Evolutionary conservation across 2,797 vertebrate genomes (phyloP).

Genomic region (Scleropages formosus): DNA sequence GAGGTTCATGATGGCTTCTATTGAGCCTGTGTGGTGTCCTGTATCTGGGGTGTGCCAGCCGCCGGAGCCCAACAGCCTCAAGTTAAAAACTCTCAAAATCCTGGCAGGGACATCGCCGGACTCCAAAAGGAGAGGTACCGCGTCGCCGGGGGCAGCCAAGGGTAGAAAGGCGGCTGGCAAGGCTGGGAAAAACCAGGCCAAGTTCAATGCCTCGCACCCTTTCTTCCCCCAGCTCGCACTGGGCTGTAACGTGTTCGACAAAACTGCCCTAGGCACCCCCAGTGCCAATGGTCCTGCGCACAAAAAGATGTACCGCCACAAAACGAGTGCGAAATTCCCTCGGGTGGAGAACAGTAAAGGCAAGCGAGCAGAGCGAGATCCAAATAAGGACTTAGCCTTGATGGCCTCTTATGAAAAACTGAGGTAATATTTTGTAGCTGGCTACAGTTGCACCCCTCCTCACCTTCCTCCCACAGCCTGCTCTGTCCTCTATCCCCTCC

Average conservation of each 20-base stretch:
- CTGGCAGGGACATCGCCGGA: conserved; percentile 91
- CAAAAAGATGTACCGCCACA: conserved; percentile 99
- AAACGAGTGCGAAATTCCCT: conserved; percentile 95
- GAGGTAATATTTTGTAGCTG: conserved; percentile 99
- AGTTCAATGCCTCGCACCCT: conserved; percentile 78
- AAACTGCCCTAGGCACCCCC: conserved; percentile 92
- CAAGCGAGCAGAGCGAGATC: conserved; percentile 87
- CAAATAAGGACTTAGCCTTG: conserved; percentile 92
- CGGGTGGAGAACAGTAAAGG: conserved; percentile 96
- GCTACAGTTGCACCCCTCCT: conserved; percentile 83
- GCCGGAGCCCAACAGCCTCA: conserved; percentile 92
- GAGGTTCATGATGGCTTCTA: conserved; percentile 98
- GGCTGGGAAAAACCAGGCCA: conserved; percentile 85
- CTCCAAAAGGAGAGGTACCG: conserved; percentile 85
- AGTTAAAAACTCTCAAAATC: conserved; percentile 98
- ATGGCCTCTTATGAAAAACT: conserved; percentile 99
- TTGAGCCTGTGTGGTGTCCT: conserved; percentile 94
- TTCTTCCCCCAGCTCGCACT: conserved; percentile 80
- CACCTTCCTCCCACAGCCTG: conserved; percentile 78
- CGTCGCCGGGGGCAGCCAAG: conserved; percentile 74
- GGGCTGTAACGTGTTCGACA: conserved; percentile 90
- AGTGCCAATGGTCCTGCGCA: conserved; percentile 89
- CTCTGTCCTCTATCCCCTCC: conserved; percentile 76
- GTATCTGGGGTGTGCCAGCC: conserved; percentile 85
- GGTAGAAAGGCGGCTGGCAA: conserved; percentile 85